Conservation (phyloP, 2,113 vertebrate species). For the Paradisaea rubra region DNA sequence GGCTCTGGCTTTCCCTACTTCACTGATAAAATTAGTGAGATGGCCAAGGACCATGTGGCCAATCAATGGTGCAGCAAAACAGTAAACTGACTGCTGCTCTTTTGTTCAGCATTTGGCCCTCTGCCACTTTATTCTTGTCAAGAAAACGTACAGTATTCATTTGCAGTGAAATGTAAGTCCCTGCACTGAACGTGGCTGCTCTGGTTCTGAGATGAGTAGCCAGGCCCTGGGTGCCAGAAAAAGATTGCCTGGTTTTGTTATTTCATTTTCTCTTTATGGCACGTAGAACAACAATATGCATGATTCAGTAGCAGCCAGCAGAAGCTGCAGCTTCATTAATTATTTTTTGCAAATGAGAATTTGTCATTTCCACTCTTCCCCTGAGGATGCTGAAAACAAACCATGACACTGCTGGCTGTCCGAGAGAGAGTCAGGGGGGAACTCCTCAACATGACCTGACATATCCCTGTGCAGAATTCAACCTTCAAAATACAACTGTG, state of each 20-base stretch:
- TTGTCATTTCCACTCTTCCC: not conserved
- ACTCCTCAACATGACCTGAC: not conserved
- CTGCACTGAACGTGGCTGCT: fast-evolving
- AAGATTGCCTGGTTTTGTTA: not conserved
- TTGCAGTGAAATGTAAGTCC: not conserved
- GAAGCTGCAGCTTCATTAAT: not conserved
- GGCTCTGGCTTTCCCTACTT: not conserved
- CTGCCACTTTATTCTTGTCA: not conserved
- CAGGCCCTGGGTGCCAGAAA: not conserved
- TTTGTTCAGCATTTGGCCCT: not conserved
- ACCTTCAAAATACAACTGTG: not conserved
- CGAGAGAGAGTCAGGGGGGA: not conserved
- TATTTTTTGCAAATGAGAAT: not conserved
- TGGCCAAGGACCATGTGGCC: not conserved
- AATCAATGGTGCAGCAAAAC: not conserved
- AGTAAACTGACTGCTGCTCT: not conserved
- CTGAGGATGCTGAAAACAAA: not conserved
- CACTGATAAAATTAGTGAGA: not conserved
- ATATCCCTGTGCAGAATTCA: not conserved
- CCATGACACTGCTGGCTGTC: not conserved
- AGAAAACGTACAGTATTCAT: not conserved
- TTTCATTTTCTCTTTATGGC: not conserved
- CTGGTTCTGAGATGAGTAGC: not conserved
- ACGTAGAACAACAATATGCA: not conserved
- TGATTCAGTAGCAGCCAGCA: not conserved